Evolutionary conservation across 2,888 invertebrate genomes (phyloP).

Genomic region (Acanthosepion pharaonis): DNA sequence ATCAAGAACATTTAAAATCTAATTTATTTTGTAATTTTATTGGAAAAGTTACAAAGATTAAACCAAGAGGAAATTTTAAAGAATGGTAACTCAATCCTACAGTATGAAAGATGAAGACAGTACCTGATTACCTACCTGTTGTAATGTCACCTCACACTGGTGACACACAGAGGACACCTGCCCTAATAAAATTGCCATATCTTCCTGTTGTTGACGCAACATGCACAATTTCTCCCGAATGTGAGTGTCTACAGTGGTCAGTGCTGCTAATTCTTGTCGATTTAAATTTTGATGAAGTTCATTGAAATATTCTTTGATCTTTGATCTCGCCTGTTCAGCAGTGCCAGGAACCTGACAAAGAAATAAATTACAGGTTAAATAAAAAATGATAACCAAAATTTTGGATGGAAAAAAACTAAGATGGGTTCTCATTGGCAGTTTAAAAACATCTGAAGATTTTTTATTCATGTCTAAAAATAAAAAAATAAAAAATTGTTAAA

Average conservation of each 20-base stretch:
- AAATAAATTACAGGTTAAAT: not conserved
- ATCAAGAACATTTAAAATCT: no score
- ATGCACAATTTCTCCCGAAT: conserved; percentile 77
- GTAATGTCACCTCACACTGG: conserved; percentile 77
- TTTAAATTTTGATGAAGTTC: conserved; percentile 77
- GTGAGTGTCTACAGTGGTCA: conserved; percentile 78
- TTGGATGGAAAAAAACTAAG: no score
- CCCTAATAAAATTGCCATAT: conserved; percentile 77
- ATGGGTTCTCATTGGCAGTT: no score
- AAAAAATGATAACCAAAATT: no score
- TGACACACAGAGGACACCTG: conserved; percentile 77
- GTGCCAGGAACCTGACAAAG: conserved; percentile 71
- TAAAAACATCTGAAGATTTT: no score
- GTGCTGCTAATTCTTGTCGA: conserved; percentile 77
- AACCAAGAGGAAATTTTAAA: no score
- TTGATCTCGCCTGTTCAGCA: conserved; percentile 75
- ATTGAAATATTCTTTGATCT: conserved; percentile 77
- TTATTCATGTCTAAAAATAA: no score
- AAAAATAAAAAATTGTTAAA: no score
- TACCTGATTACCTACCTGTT: conserved; percentile 68
- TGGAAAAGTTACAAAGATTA: not conserved
- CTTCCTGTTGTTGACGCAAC: conserved; percentile 78
- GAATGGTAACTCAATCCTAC: no score
- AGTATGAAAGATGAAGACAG: no score
- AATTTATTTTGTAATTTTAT: not conserved